Percentiles rank a stretch among this genome's conserved stretches.
Conservation (phyloP, 2,113 vertebrate genomes). For the Cacatua alba region DNA sequence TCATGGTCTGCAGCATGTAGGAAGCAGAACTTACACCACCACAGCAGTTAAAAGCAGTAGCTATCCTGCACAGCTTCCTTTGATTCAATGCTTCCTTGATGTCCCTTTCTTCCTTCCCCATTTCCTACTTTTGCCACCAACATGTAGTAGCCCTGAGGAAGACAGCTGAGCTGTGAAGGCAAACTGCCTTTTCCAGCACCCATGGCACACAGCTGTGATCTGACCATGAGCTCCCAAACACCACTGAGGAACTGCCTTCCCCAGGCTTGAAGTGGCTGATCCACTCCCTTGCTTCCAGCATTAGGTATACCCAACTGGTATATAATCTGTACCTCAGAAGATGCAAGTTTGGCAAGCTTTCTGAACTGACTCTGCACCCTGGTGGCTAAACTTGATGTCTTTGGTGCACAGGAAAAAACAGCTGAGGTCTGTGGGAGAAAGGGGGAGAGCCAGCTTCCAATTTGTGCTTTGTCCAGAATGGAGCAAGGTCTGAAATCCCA, state of each 20-base stretch:
- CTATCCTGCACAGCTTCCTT: background rate
- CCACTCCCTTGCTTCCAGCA: background rate
- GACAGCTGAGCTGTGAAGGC: background rate
- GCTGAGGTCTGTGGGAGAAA: background rate
- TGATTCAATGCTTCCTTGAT: background rate
- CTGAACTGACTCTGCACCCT: background rate
- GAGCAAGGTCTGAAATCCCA: background rate
- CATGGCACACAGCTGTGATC: rapidly evolving
- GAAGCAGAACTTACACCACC: background rate
- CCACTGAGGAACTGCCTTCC: background rate
- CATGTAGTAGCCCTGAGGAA: background rate
- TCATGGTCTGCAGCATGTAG: background rate
- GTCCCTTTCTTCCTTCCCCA: background rate
- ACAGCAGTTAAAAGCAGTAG: background rate
- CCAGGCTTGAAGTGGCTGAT: background rate
- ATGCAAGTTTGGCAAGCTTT: background rate
- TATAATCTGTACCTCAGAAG: background rate
- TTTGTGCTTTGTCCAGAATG: background rate
- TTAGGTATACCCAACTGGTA: background rate
- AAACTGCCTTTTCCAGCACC: background rate
- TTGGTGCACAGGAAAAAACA: background rate
- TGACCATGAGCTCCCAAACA: background rate
- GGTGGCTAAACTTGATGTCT: background rate
- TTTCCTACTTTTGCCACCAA: background rate
- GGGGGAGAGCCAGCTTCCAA: background rate